Evolutionary conservation across 1,140 invertebrate species (phyloP).

Genomic region (Drosophila grimshawi): DNA sequence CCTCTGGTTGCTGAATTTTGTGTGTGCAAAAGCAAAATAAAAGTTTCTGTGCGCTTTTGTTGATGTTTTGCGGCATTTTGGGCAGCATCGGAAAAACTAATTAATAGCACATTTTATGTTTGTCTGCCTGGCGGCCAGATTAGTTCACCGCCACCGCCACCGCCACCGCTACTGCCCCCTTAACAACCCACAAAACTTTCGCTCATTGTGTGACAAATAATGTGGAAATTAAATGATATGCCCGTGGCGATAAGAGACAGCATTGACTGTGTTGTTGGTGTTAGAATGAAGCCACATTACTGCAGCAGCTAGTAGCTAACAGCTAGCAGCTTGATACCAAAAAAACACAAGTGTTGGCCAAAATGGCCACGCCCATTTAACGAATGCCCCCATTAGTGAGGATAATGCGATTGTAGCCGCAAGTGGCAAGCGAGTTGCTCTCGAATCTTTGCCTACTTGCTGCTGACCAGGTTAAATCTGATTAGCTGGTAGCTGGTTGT

Average conservation of each 20-base stretch:
- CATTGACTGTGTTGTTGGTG: conserved; percentile 36
- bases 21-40: conserved; percentile 10
- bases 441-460: neutral
- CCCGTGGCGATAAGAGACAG: conserved; percentile 65
- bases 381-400: neutral
- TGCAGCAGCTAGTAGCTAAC: conserved; percentile 26
- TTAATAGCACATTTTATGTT: conserved; percentile 81
- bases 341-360: conserved; percentile 9
- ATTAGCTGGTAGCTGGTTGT: conserved; percentile 10
- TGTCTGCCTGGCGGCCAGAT: conserved; percentile 58
- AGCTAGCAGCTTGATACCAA: neutral
- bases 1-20: neutral
- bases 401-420: conserved; percentile 36
- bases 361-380: conserved; percentile 15
- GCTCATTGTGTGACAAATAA: conserved; percentile 66
- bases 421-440: conserved; percentile 13
- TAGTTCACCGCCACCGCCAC: conserved; percentile 33
- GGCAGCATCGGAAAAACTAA: conserved; percentile 73
- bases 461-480: conserved; percentile 39
- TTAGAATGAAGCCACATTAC: conserved; percentile 66
- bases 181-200: neutral
- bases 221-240: conserved; percentile 82
- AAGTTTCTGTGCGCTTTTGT: conserved; percentile 58
- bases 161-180: neutral
- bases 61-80: conserved; percentile 56